Percentiles rank a stretch among this genome's conserved stretches.
These are phyloP conservation scores for Podargus strigoides DNA, from an alignment of 2,797 vertebrate species.

Conservation along the genomic window DNA sequence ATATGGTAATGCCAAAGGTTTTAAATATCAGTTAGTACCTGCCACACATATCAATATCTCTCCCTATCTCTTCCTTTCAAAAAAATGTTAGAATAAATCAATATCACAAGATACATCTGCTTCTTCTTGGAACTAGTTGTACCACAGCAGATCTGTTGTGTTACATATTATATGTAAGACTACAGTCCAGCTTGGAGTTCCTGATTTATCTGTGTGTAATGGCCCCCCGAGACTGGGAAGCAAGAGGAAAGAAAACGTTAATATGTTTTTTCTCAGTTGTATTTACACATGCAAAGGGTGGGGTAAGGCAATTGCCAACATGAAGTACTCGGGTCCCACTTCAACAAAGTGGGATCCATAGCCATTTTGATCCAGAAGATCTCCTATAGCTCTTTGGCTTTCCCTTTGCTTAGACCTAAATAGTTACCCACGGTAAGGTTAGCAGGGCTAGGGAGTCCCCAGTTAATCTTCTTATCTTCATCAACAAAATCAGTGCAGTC, in stretches of 20 bases:
- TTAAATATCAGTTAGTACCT: conserved; percentile 28
- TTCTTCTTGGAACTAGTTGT: neutral
- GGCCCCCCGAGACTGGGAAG: neutral
- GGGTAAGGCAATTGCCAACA: neutral
- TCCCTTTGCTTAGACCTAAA: neutral
- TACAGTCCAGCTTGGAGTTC: neutral
- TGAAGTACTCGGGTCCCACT: neutral
- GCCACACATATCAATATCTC: neutral
- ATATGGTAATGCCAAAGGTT: conserved; percentile 38
- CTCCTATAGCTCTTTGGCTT: neutral
- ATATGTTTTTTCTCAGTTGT: neutral
- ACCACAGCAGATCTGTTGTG: neutral
- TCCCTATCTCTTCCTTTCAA: neutral
- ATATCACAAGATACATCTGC: neutral
- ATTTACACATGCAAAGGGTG: neutral
- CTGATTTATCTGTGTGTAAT: neutral
- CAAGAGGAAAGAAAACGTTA: neutral
- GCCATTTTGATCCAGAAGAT: neutral
- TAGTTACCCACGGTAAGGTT: neutral
- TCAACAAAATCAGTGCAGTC: neutral
- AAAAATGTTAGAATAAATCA: conserved; percentile 20
- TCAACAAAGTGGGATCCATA: rapidly evolving
- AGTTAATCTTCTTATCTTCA: neutral
- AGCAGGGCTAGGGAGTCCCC: neutral
- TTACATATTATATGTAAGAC: neutral